Base-by-base conservation (phyloP, 1,140 invertebrate species). In the Trichonephila clavipes region DNA sequence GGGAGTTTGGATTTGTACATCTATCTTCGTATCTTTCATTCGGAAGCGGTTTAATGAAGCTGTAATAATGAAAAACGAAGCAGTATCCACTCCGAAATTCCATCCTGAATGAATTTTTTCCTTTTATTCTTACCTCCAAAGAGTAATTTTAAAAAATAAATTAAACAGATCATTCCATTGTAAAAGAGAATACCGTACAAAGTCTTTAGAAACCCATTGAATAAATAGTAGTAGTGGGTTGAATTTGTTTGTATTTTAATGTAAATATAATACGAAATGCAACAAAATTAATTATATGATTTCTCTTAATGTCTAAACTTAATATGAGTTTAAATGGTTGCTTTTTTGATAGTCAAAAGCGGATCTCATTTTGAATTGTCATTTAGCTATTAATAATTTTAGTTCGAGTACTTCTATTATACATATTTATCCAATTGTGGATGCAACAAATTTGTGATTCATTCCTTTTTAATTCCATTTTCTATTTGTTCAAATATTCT, bases 31-130 rank as follows among this genome's bases (percentile, higher is more conserved):
- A 34, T 66, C 24, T 61, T 24, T 88, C 86, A 88, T 88, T 44
- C 86, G 24, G 59, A 62, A 88, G 34, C 64, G 62, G 34, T 62
- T 62, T 88, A 88, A 88, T 66, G 86, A 88, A 66, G 61, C 34
- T 64, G 59, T 59, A 59, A 88, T 88, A 88, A 88, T 88, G 62
- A 66, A 88, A 88, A 88, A 88, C 44, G 62, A 88, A 88, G 34
- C 72, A 28, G 10, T 34, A 28, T 72, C 12, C 28, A 24, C 16
- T 77, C 28, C 72, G 72, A 34, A 77, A 77, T 18, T 34, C 14
- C 28, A 18, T 34, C 72, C 72, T 2, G 62, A 21, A 64, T 64
- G 16, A 18, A 34, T 77, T 77, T 28, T n/a, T 18, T 77, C 28
- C 72, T 77, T 77, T 28, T 28, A 6, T 77, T 14, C 72, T 77